Conservation (phyloP, 2,888 invertebrate species). For the Adela reaumurella region DNA sequence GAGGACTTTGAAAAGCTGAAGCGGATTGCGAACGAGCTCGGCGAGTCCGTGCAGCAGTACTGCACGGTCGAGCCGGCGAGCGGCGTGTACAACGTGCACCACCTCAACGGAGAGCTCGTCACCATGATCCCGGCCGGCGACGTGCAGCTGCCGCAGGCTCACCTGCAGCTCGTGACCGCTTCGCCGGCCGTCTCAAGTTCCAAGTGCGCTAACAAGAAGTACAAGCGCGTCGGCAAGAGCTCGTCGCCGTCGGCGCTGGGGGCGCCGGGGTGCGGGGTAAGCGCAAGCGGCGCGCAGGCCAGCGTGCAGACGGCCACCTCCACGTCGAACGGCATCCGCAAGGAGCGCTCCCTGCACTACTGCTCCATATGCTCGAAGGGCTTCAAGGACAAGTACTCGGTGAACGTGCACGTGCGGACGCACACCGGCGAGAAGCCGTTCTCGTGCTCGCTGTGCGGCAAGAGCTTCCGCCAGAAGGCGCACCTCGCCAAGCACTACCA, state of each 20-base stretch:
- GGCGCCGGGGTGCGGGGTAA: constrained; percentile 27
- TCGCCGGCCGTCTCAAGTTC: constrained; percentile 60
- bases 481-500: constrained; percentile 91
- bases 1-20: constrained; percentile 84
- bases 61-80: constrained; percentile 57
- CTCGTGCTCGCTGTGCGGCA: constrained; percentile 89
- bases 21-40: constrained; percentile 78
- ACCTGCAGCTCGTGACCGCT: constrained; percentile 55
- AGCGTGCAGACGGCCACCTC: constrained; percentile 52
- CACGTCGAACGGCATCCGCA: constrained; percentile 70
- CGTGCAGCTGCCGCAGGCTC: constrained; percentile 40
- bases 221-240: constrained; percentile 61
- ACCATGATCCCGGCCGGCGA: constrained; percentile 48
- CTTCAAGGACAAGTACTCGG: constrained; percentile 94
- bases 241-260: constrained; percentile 35
- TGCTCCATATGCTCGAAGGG: constrained; percentile 92
- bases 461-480: constrained; percentile 88
- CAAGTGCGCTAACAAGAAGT: constrained; percentile 66
- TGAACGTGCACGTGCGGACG: constrained; percentile 95
- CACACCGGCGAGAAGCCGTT: constrained; percentile 99
- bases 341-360: constrained; percentile 85
- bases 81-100: constrained; percentile 55
- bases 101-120: constrained; percentile 44
- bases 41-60: constrained; percentile 71
- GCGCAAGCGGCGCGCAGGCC: constrained; percentile 6